Conservation (phyloP, 2,888 invertebrate genomes). For the Loripinus fragilis region DNA sequence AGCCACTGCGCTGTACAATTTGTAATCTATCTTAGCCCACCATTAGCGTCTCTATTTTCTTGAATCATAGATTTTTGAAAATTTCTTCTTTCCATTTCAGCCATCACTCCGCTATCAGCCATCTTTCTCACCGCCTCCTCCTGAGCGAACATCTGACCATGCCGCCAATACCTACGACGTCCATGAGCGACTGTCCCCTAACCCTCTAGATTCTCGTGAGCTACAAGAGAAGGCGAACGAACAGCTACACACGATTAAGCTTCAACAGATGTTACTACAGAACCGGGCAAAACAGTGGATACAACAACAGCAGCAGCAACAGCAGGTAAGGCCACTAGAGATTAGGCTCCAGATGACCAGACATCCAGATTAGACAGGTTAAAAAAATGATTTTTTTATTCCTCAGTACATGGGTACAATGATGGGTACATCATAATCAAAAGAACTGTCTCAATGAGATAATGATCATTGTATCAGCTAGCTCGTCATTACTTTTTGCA, state of each 20-base stretch:
- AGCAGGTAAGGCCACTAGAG: slow-evolving; percentile 22
- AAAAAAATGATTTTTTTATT: no score
- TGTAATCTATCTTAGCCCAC: no score
- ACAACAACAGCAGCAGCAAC: slow-evolving; percentile 50
- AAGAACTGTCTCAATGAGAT: no score
- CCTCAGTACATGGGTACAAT: no score
- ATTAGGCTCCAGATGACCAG: no score
- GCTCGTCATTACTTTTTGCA: no score
- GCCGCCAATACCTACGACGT: not conserved
- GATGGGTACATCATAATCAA: no score
- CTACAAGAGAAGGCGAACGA: slow-evolving; percentile 54
- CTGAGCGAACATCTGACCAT: slow-evolving; percentile 5
- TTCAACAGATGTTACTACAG: slow-evolving; percentile 49
- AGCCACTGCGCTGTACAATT: no score
- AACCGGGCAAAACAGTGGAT: slow-evolving; percentile 60
- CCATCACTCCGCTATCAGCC: slow-evolving; percentile 39
- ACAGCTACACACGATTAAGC: slow-evolving; percentile 52
- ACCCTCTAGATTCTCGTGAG: slow-evolving; percentile 38
- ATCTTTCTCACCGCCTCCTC: slow-evolving; percentile 2
- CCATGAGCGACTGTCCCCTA: not conserved
- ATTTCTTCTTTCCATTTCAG: slow-evolving; percentile 27
- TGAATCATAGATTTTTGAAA: no score
- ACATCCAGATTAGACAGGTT: no score
- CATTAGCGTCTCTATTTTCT: no score
- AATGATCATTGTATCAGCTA: no score